These are phyloP conservation scores for Pollimyrus isidori DNA, from an alignment of 2,113 vertebrate genomes.

Conservation along the genomic window DNA sequence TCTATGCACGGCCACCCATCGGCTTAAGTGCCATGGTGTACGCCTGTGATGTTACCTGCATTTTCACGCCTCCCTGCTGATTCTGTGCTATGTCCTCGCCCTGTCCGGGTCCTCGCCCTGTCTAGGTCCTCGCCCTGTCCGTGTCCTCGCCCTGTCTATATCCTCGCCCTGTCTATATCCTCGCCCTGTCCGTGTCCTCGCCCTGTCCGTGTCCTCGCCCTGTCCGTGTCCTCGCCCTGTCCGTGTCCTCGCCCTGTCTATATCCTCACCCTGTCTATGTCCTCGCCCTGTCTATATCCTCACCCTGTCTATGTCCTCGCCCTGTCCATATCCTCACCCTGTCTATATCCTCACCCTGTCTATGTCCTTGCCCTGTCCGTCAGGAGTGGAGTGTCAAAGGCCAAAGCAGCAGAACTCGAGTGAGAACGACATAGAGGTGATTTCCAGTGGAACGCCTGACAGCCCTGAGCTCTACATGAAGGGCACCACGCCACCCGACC, in stretches of 20 bases:
- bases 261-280: background rate
- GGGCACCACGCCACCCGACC: slow-evolving; percentile 79
- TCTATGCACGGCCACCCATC: background rate
- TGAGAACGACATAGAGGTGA: slow-evolving; percentile 76
- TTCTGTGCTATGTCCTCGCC: background rate
- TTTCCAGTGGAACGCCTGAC: slow-evolving; percentile 80
- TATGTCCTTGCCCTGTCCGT: slow-evolving; percentile 9
- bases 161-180: background rate
- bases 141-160: background rate
- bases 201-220: background rate
- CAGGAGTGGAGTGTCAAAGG: slow-evolving; percentile 88
- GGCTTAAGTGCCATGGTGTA: background rate
- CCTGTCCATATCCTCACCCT: too few relatives aligned
- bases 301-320: slow-evolving; percentile 3
- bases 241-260: background rate
- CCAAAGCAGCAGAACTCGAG: slow-evolving; percentile 83
- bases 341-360: background rate
- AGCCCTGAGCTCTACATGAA: slow-evolving; percentile 92
- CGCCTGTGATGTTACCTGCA: background rate
- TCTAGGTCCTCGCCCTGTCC: background rate
- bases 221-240: slow-evolving; percentile 4
- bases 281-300: too few relatives aligned
- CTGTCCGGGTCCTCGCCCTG: too few relatives aligned
- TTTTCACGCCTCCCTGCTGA: background rate
- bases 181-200: slow-evolving; percentile 13